These are phyloP conservation scores for Stegastes partitus DNA, from an alignment of 2,113 vertebrate genomes.

Conservation along the genomic window DNA sequence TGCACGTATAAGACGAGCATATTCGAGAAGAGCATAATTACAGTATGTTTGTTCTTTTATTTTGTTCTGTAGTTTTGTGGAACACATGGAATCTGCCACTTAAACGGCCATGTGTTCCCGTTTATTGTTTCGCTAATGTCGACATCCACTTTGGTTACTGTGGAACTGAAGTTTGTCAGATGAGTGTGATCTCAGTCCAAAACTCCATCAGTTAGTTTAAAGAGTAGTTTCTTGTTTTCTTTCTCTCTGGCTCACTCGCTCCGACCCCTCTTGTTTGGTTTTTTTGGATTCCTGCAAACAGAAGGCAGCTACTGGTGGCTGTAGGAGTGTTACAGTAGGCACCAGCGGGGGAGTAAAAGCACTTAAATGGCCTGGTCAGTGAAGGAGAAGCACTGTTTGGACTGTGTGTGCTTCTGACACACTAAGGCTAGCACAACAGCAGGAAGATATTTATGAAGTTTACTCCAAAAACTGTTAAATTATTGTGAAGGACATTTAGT, in stretches of 20 bases:
- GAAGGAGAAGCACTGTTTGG: not conserved
- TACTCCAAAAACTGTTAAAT: not conserved
- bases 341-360: constrained; percentile 25
- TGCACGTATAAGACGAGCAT: constrained; percentile 27
- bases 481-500: not conserved
- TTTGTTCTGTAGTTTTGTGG: constrained; percentile 5
- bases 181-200: not conserved
- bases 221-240: not conserved
- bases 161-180: not conserved
- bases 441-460: not conserved
- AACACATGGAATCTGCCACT: constrained; percentile 14
- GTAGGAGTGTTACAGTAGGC: constrained; percentile 2
- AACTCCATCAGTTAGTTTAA: not conserved
- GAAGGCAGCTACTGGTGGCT: constrained; percentile 15
- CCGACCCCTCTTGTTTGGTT: not conserved
- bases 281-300: not conserved
- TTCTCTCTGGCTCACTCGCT: not conserved
- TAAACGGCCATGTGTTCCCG: constrained; percentile 5
- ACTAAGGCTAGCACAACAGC: not conserved
- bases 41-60: constrained; percentile 16
- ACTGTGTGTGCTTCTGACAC: not conserved
- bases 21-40: constrained; percentile 18
- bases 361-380: constrained; percentile 7
- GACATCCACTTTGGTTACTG: not conserved
- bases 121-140: constrained; percentile 4